Evolutionary conservation across 1,140 invertebrate genomes (phyloP), one percentile per base, ranked within the genome.

Genomic region (Adelges cooleyi): DNA sequence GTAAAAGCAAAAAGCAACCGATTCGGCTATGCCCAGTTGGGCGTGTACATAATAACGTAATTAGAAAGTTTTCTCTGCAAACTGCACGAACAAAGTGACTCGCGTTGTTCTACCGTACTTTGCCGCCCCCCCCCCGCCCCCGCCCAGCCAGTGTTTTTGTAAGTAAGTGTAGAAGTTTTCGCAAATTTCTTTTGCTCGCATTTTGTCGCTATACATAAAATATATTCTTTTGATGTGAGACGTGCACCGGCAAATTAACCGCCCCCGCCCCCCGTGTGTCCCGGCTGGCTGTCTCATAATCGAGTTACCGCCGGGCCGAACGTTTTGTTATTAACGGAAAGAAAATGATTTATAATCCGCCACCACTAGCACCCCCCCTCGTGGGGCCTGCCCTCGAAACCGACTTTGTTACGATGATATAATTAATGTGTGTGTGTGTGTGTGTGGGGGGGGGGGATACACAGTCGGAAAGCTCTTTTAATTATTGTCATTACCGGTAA

Each of bases 1-100:
- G 44, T 62, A 62, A 62, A 62, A 62, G 56, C 56, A 33, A 62
- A 59, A 62, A 62, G 56, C 38, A 62, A 40, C 56, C 56, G 44
- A 62, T 62, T 62, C 56, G 42, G 5, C 29, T 33, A 33, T 33
- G 11, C 29, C 29, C 29, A 6, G 11, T 11, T 33, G 29, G 29
- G 44, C 54, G 20, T 62, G 42, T 62, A 9, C 56, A 48, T 25
- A 11, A 46, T 62, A 62, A 62, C 56, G 56, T 62, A 62, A 62
- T 62, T 62, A 62, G 44, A 48, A 44, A 62, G 23, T 62, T 62
- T 62, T n/a, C n/a, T n/a, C n/a, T 29, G 56, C 56, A 33, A 6
- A 33, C 44, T 8, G 56, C 44, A 62, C 56, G 15, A 62, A 62
- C 42, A 46, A 44, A 62, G n/a, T n/a, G n/a, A n/a, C n/a, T 62